Evolutionary conservation across 2,888 invertebrate species (phyloP).

Genomic region (Drosophila putrida): DNA sequence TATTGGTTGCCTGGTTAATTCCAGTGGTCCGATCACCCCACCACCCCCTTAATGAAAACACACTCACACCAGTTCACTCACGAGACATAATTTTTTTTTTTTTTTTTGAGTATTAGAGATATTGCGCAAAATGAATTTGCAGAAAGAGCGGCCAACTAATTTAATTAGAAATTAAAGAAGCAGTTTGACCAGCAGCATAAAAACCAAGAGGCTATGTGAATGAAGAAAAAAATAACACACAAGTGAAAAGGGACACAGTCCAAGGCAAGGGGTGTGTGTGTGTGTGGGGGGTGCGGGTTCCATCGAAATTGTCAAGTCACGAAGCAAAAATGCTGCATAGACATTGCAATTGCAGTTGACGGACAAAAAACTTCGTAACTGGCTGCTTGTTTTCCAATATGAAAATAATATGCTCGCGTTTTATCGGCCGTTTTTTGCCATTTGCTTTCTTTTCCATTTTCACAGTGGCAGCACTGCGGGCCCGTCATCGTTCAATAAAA

Average conservation of each 20-base stretch:
- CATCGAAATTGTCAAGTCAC: constrained; percentile 76
- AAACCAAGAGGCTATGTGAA: constrained; percentile 37
- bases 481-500: constrained; percentile 64
- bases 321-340: constrained; percentile 61
- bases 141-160: constrained; percentile 53
- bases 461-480: constrained; percentile 52
- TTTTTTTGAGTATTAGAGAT: constrained; percentile 26
- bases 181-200: constrained; percentile 42
- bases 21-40: constrained; percentile 8
- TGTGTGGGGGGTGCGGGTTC: constrained; percentile 45
- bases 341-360: constrained; percentile 31
- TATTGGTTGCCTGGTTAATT: constrained; percentile 49
- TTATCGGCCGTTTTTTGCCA: constrained; percentile 61
- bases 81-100: constrained; percentile 48
- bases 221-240: constrained; percentile 46
- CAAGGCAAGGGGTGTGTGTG: constrained; percentile 26
- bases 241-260: constrained; percentile 52
- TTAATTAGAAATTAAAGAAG: constrained; percentile 76
- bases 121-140: constrained; percentile 57
- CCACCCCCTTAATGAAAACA: constrained; percentile 1
- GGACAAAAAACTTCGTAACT: constrained; percentile 8
- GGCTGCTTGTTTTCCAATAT: constrained; percentile 40
- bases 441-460: constrained; percentile 77
- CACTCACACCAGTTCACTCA: constrained; percentile 9
- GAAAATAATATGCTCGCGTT: constrained; percentile 53